These are phyloP conservation scores for Orius laevigatus DNA, from an alignment of 1,140 invertebrate species.

Conservation along the genomic window DNA sequence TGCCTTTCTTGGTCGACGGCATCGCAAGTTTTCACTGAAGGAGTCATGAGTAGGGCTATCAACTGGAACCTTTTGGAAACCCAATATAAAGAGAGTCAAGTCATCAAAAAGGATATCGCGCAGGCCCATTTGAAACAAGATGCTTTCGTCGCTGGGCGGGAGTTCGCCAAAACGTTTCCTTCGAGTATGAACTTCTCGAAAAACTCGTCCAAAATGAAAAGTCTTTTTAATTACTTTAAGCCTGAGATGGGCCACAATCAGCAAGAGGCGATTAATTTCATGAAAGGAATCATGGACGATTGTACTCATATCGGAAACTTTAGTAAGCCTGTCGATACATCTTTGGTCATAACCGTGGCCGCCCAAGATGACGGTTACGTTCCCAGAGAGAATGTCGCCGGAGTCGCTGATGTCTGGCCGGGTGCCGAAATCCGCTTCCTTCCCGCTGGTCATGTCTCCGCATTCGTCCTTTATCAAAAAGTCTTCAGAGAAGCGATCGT, in stretches of 20 bases:
- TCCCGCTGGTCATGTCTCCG: constrained; percentile 77
- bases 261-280: constrained; percentile 71
- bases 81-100: constrained; percentile 71
- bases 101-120: too few species aligned
- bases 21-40: constrained; percentile 86
- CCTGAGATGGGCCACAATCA: not conserved
- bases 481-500: constrained; percentile 53
- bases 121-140: constrained; percentile 24
- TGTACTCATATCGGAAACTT: constrained; percentile 94
- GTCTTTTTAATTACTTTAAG: too few species aligned
- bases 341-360: constrained; percentile 68
- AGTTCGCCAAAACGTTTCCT: constrained; percentile 62
- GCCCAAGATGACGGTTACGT: constrained; percentile 86
- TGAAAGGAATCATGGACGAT: constrained; percentile 97
- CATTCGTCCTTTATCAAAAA: constrained; percentile 73
- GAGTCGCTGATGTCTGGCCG: constrained; percentile 79
- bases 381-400: constrained; percentile 62
- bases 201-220: too few species aligned
- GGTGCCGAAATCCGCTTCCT: constrained; percentile 74
- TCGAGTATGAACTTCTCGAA: constrained; percentile 29
- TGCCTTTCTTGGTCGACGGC: constrained; percentile 96
- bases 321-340: constrained; percentile 65
- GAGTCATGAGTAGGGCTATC: constrained; percentile 87
- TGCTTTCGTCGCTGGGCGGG: constrained; percentile 58
- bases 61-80: constrained; percentile 81